Evolutionary conservation across 2,797 vertebrate genomes (phyloP).

Genomic region (Columba guinea): DNA sequence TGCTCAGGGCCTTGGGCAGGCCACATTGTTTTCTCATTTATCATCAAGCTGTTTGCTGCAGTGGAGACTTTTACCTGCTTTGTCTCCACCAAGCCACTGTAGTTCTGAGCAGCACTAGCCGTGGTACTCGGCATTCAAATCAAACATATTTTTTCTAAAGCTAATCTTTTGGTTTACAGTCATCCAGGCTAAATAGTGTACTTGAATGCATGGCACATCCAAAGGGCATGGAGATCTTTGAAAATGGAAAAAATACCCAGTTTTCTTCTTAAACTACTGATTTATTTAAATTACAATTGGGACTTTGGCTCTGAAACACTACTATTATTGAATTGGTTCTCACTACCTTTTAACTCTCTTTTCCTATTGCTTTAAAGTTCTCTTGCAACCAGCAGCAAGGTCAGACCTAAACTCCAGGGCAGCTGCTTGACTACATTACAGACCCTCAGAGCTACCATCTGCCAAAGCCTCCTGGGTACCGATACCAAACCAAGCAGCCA

Average conservation of each 20-base stretch:
- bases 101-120: neutral
- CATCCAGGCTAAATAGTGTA: neutral
- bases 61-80: neutral
- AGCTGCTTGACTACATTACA: neutral
- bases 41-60: neutral
- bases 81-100: neutral
- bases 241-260: neutral
- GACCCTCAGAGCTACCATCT: neutral
- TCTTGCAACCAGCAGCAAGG: neutral
- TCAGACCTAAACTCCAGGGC: neutral
- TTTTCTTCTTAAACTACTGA: neutral
- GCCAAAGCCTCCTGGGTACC: neutral
- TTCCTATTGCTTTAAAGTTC: neutral
- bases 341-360: neutral
- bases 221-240: neutral
- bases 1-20: neutral
- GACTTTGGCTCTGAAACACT: neutral
- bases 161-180: neutral
- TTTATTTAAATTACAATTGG: neutral
- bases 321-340: neutral
- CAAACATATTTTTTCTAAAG: neutral
- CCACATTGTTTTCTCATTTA: neutral
- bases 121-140: neutral
- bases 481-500: rapidly evolving
- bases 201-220: neutral